Evolutionary conservation across 2,888 invertebrate species (phyloP), one percentile per base, ranked within the genome.

Genomic region (Cerceris ruficornis): DNA sequence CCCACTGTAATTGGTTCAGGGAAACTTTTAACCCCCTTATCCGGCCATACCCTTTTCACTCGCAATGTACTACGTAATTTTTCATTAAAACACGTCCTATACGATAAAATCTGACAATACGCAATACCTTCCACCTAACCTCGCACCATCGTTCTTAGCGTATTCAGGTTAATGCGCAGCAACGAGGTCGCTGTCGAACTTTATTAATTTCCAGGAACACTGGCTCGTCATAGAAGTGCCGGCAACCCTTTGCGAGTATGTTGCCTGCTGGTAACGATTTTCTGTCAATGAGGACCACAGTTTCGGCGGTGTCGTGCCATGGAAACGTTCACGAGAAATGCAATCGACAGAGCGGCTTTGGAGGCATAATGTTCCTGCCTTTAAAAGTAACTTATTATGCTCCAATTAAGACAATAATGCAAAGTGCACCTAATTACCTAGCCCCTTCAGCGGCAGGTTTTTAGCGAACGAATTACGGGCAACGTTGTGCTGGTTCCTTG

Each of bases 201-300:
- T 79, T 80, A 69, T 83, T 81, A 79, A 75, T 81, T 55, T 11
- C 55, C 55, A 67, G 71, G 46, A 75, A 75, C 70, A 69, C 39
- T 50, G 59, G 41, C 62, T 76, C 72, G 65, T 71, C 70, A 69
- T 67, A 55, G 61, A 55, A 28, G 28, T 28, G 28, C 39, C 71
- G 62, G 42, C 39, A 70, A 73, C 69, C 59, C 65, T 76, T 72
- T 67, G 42, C 70, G n/a, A 62, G 57, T 54, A 58, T 59, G 57
- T 69, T 62, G 65, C 59, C 42, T 15, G 65, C 54, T 57, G 68
- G 70, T 76, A 84, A 83, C 67, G 77, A 77, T 83, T 84, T 83
- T 60, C 77, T 75, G 73, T 79, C 84, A 42, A 62, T 69, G 28
- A 64, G 62, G 55, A 8, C 57, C 50, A 58, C 17, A 14, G 49